Conservation (phyloP, 1,140 invertebrate genomes). For the Hermatobates lingyangjiaoensis region DNA sequence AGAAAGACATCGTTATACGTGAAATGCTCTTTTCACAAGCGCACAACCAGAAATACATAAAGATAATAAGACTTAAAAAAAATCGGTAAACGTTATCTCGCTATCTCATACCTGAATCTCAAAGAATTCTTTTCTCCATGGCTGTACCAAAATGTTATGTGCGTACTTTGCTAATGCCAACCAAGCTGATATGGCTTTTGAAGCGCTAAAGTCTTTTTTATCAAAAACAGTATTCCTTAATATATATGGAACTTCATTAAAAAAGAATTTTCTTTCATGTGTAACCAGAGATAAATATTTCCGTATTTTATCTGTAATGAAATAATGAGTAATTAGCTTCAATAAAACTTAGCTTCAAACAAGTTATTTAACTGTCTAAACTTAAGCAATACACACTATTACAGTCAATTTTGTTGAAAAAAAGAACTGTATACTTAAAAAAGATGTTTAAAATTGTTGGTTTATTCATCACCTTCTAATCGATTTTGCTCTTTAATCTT, state of each 20-base stretch:
- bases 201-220: constrained; percentile 53
- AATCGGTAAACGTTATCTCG: too few relatives aligned
- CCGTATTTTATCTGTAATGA: constrained; percentile 43
- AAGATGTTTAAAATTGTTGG: background rate
- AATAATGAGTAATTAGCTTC: background rate
- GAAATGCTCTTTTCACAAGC: too few relatives aligned
- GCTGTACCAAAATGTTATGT: constrained; percentile 61
- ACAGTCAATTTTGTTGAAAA: background rate
- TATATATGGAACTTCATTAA: constrained; percentile 49
- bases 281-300: constrained; percentile 56
- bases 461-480: background rate
- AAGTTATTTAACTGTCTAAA: background rate
- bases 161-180: constrained; percentile 67
- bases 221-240: constrained; percentile 47
- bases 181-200: constrained; percentile 59
- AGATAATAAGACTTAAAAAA: background rate
- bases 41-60: background rate
- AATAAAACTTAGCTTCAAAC: background rate
- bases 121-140: constrained; percentile 72
- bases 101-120: constrained; percentile 63
- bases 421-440: background rate
- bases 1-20: too few relatives aligned
- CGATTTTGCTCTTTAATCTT: background rate
- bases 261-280: constrained; percentile 59
- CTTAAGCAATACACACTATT: background rate